Conservation (phyloP, 2,113 vertebrate species). For the Clarias magur region DNA sequence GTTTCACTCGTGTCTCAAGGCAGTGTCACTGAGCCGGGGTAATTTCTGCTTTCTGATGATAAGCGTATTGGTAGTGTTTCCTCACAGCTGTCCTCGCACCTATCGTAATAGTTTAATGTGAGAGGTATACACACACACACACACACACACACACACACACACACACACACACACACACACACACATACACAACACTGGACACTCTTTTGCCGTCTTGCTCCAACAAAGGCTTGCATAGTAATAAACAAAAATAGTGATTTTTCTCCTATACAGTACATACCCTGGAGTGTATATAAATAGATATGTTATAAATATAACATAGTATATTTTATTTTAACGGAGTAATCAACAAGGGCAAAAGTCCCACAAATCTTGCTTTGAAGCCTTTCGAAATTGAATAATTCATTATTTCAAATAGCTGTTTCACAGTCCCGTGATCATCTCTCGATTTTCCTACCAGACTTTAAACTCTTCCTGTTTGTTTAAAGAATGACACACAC, state of each 20-base stretch:
- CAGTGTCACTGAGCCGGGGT: slow-evolving; percentile 2
- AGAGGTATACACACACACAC: background rate
- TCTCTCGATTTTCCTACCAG: background rate
- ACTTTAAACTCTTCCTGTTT: background rate
- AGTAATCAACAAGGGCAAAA: background rate
- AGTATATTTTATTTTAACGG: background rate
- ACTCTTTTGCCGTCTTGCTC: background rate
- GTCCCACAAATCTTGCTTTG: background rate
- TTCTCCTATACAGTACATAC: background rate
- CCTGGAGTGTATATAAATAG: background rate
- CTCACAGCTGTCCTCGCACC: slow-evolving; percentile 31
- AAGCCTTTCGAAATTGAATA: background rate
- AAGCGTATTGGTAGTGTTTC: slow-evolving; percentile 10
- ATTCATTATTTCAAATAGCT: background rate
- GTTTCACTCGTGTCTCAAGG: background rate
- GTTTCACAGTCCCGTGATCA: background rate
- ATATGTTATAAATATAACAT: background rate
- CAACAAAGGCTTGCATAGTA: background rate
- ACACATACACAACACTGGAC: background rate
- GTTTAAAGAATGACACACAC: background rate
- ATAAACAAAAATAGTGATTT: background rate
- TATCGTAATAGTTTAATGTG: background rate
- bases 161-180: background rate
- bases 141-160: background rate
- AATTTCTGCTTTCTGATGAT: slow-evolving; percentile 28